These are phyloP conservation scores for Corythaeola cristata DNA, from an alignment of 2,113 vertebrate genomes.

Conservation along the genomic window DNA sequence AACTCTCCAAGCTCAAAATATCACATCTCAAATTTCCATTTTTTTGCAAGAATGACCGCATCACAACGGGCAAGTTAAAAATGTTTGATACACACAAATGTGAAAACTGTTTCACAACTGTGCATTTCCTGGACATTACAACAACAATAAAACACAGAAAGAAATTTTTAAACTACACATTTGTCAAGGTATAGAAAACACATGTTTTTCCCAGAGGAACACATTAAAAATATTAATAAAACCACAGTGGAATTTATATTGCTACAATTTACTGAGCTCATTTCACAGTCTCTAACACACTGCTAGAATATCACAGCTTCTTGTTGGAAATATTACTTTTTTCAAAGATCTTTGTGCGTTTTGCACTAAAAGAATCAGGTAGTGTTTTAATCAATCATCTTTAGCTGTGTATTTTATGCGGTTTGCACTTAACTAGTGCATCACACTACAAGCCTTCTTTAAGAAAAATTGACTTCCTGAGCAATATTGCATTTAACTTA, in stretches of 20 bases:
- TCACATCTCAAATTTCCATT: conserved; percentile 15
- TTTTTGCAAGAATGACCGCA: neutral
- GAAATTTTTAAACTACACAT: conserved; percentile 5
- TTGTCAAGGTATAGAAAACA: conserved; percentile 73
- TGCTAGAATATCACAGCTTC: conserved; percentile 10
- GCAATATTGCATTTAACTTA: neutral
- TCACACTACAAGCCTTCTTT: neutral
- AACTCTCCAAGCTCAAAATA: neutral
- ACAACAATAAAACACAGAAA: conserved; percentile 39
- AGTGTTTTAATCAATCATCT: conserved; percentile 8
- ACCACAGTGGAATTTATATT: conserved; percentile 60
- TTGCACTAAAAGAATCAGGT: conserved; percentile 40
- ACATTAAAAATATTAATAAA: conserved; percentile 76
- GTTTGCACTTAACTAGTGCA: neutral
- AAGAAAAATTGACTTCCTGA: neutral
- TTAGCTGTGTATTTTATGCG: conserved; percentile 1
- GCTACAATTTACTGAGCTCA: conserved; percentile 57
- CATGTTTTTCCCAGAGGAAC: conserved; percentile 68
- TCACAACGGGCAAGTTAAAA: conserved; percentile 1
- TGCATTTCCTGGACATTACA: conserved; percentile 37
- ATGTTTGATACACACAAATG: conserved; percentile 46
- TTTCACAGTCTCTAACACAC: conserved; percentile 27
- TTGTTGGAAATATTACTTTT: conserved; percentile 36
- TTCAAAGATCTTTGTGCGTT: conserved; percentile 43
- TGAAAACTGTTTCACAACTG: conserved; percentile 47